These are phyloP conservation scores for Crotalus helleri DNA, from an alignment of 2,113 vertebrate species.

Conservation along the genomic window DNA sequence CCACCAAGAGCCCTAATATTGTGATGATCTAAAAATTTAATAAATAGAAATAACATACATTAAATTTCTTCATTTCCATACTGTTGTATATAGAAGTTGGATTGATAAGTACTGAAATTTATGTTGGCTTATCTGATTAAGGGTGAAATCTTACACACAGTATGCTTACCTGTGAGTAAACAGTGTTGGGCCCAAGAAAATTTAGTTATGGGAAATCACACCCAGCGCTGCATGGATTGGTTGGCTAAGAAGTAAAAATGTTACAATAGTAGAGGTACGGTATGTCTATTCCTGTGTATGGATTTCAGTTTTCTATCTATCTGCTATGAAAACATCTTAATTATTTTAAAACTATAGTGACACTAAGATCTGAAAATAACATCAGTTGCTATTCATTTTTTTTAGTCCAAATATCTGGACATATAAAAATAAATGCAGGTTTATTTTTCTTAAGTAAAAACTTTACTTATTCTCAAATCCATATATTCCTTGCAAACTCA, in stretches of 20 bases:
- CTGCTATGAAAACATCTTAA: background rate
- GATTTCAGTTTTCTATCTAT: background rate
- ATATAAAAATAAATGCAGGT: background rate
- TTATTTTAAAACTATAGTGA: background rate
- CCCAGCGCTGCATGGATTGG: background rate
- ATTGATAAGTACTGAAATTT: background rate
- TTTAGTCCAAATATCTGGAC: background rate
- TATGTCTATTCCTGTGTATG: background rate
- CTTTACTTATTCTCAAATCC: background rate
- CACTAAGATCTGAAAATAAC: background rate
- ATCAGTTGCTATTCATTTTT: background rate
- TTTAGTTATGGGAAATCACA: background rate
- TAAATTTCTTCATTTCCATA: background rate
- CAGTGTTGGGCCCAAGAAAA: background rate
- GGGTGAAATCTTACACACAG: background rate
- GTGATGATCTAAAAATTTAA: background rate
- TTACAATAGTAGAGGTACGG: background rate
- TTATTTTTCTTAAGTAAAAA: background rate
- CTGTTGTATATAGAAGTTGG: fast-evolving
- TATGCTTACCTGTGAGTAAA: background rate
- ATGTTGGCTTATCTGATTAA: background rate
- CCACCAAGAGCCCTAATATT: background rate
- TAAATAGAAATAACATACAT: fast-evolving
- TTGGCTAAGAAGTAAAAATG: background rate
- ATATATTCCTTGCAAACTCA: background rate